These are phyloP conservation scores for Eurypyga helias DNA, from an alignment of 2,113 vertebrate species.

Conservation along the genomic window DNA sequence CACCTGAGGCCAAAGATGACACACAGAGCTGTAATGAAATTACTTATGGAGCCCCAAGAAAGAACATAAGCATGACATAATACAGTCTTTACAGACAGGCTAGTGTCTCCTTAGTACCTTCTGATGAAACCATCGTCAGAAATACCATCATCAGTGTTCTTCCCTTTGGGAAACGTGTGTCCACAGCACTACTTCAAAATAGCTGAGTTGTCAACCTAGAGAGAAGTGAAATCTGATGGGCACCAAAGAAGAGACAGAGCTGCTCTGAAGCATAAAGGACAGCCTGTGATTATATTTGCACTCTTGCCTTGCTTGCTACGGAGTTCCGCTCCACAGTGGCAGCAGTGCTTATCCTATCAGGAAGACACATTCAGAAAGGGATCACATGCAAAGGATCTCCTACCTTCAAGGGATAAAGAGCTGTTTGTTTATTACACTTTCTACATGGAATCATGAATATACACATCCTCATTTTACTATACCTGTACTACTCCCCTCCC, in stretches of 20 bases:
- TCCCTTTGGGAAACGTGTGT: neutral
- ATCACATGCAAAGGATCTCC: too few species aligned
- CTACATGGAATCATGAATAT: fast-evolving
- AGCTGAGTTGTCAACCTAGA: neutral
- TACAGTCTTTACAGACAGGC: too few species aligned
- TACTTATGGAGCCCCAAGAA: neutral
- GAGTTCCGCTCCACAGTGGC: neutral
- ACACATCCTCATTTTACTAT: neutral
- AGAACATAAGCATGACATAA: too few species aligned
- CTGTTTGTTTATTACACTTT: neutral
- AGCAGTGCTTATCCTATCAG: neutral
- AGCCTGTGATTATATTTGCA: neutral
- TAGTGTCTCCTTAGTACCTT: neutral
- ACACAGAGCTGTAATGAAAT: neutral
- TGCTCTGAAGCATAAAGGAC: neutral
- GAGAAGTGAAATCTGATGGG: neutral
- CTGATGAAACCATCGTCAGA: too few species aligned
- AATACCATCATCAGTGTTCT: fast-evolving
- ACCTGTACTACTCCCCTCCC: too few species aligned
- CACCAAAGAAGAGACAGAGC: neutral
- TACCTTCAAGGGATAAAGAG: too few species aligned
- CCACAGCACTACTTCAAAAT: neutral
- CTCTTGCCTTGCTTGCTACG: neutral
- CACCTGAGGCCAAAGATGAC: neutral
- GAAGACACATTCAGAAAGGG: too few species aligned